These are phyloP conservation scores for Oceanodroma tethys DNA, from an alignment of 2,113 vertebrate species.

Conservation along the genomic window DNA sequence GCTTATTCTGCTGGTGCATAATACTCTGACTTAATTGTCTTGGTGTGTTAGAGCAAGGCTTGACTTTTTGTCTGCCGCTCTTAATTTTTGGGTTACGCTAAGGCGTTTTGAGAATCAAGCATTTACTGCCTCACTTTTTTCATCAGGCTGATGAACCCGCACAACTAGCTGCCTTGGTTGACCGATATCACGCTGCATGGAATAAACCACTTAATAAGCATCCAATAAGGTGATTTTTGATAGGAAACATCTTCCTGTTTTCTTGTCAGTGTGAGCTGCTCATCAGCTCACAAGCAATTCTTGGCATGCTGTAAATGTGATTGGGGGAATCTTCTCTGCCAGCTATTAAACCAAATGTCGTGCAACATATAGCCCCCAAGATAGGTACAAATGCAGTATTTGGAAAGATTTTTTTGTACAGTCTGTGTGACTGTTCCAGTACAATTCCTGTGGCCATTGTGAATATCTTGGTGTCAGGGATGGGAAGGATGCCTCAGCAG, in stretches of 20 bases:
- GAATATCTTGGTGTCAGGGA: not conserved
- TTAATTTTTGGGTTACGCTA: not conserved
- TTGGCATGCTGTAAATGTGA: not conserved
- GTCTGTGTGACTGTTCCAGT: not conserved
- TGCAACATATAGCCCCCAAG: not conserved
- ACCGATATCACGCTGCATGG: not conserved
- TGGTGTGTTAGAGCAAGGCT: not conserved
- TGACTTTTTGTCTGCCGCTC: not conserved
- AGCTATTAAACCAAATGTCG: rapidly evolving
- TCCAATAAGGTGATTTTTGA: not conserved
- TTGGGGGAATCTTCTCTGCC: not conserved
- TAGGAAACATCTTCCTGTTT: not conserved
- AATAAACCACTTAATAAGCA: not conserved
- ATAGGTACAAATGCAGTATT: not conserved
- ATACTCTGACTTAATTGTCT: not conserved
- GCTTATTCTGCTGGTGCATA: not conserved
- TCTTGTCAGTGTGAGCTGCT: not conserved
- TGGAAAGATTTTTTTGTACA: not conserved
- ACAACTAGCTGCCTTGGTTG: not conserved
- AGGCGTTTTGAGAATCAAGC: not conserved
- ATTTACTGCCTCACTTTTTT: not conserved
- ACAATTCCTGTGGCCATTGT: not conserved
- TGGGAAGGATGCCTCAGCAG: not conserved
- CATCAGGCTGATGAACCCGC: not conserved
- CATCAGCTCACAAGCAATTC: not conserved